Percentiles rank a stretch among this genome's conserved stretches.
Conservation (phyloP, 2,797 vertebrate genomes). For the Hemibagrus guttatus region DNA sequence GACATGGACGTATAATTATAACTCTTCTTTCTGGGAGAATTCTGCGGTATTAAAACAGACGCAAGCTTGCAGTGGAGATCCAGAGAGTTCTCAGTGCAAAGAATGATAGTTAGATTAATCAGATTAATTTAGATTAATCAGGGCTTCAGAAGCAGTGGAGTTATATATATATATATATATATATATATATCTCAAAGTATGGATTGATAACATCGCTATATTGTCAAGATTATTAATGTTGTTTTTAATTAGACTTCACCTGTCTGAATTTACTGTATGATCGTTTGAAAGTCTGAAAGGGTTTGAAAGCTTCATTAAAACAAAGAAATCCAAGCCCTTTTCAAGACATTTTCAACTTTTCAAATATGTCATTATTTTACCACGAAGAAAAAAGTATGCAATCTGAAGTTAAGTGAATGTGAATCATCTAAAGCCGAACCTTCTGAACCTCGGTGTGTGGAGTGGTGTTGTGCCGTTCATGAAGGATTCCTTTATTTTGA, state of each 20-base stretch:
- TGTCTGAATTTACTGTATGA: no score
- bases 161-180: no score
- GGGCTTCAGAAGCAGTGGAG: neutral
- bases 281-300: no score
- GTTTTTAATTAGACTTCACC: no score
- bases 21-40: neutral
- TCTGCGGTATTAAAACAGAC: neutral
- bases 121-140: neutral
- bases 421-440: neutral
- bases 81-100: no score
- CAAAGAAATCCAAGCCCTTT: neutral
- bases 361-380: neutral
- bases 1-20: neutral
- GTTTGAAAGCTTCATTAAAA: no score
- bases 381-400: neutral
- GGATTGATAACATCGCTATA: no score
- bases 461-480: no score
- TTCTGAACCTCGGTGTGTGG: neutral
- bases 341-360: neutral
- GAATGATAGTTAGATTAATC: neutral
- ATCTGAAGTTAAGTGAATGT: neutral
- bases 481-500: no score
- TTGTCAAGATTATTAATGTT: no score
- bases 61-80: neutral
- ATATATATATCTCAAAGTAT: no score